These are phyloP conservation scores for Ophion ventricosus DNA, from an alignment of 2,888 invertebrate genomes.

Conservation along the genomic window DNA sequence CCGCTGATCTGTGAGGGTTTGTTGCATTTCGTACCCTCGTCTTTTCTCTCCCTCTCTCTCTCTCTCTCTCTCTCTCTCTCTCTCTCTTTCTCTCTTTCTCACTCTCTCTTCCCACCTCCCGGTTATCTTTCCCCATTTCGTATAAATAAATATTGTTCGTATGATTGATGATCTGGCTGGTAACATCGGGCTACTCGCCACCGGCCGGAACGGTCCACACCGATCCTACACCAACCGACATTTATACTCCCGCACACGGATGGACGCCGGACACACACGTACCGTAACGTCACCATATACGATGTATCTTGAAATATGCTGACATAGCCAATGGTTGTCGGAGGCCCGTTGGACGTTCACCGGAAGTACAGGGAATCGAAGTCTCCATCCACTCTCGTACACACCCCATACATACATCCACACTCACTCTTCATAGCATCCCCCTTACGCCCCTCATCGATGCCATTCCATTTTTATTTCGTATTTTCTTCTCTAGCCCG, in stretches of 20 bases:
- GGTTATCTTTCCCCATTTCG: slow-evolving; percentile 69
- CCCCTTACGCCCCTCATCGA: slow-evolving; percentile 49
- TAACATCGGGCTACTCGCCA: slow-evolving; percentile 56
- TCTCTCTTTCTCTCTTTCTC: background rate
- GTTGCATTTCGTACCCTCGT: background rate
- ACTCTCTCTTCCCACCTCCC: slow-evolving; percentile 49
- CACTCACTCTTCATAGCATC: background rate
- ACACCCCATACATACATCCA: background rate
- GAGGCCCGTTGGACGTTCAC: slow-evolving; percentile 37
- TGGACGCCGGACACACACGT: background rate
- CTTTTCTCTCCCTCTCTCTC: background rate
- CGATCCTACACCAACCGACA: slow-evolving; percentile 62
- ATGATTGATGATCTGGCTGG: slow-evolving; percentile 77
- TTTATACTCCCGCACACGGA: background rate
- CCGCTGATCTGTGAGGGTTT: background rate
- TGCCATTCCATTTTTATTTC: slow-evolving; percentile 40
- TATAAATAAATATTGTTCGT: slow-evolving; percentile 80
- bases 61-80: slow-evolving; percentile 11
- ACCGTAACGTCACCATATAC: background rate
- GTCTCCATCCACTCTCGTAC: slow-evolving; percentile 38
- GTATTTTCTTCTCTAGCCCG: slow-evolving; percentile 65
- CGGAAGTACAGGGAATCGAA: slow-evolving; percentile 55
- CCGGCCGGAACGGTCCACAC: slow-evolving; percentile 74
- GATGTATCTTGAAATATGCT: slow-evolving; percentile 38
- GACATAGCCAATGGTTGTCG: slow-evolving; percentile 40